Base-by-base conservation (phyloP, 2,888 invertebrate genomes). In the Ichneumoninae sp. region DNA sequence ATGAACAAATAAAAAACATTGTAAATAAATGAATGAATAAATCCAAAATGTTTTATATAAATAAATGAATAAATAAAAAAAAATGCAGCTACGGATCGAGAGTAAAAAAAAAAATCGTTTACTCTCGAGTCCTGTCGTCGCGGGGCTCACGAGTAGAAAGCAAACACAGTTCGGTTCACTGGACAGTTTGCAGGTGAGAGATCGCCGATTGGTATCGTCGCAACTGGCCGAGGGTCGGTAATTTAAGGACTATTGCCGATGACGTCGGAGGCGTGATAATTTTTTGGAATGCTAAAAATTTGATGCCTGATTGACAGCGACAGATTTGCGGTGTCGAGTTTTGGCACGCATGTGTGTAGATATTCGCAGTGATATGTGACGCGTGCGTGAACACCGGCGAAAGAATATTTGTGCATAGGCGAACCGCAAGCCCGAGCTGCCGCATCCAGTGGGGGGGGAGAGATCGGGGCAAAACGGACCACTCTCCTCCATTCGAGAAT, bases 381-480 rank as follows among this genome's bases (percentile, higher is more conserved):
- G 40, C 70, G 70, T 36, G 70, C 36, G 54, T 70, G 22, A 13
- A 70, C 54, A 54, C 33, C 19, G 19, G 33, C 13, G 8, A 70
- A 70, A 52, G 36, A 57, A 54, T 54, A 70, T 70, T 70, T 70
- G 54, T 70, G 70, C 70, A 70, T 52, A 52, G 70, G 8, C 69
- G 30, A 50, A 26, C n/a, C 33, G 50, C 1, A 33, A 52, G 16
- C 10, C 10, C 70, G 70, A 52, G 52, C 8, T 54, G 10, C 19
- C 7, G 1, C 40, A 10, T 40, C 54, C 54, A 10, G 22, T 2
- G 22, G 7, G n/a, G 6, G 33, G 33, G 33, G 7, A 6, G 33
- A 5, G 33, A 33, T 33, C 1, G 33, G 40, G 40, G 40, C 40
- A 40, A 40, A 10, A 40, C 5, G 10, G 8, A 7, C 40, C 10